Conservation (phyloP, 2,797 vertebrate genomes). For the Tragelaphus oryx region DNA sequence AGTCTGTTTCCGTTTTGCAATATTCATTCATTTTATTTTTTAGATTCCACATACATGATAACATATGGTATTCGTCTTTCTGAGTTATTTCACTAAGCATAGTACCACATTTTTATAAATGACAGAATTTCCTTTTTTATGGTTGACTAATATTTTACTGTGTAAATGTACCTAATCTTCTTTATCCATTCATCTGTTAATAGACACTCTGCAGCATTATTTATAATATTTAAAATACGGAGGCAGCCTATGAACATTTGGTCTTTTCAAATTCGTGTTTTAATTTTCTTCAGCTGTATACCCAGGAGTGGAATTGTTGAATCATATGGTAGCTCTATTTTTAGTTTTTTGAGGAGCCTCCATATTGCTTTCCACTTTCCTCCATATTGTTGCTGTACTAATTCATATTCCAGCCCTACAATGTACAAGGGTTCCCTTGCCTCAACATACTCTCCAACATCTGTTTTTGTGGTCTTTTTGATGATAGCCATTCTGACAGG, state of each 20-base stretch:
- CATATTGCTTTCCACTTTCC: not conserved
- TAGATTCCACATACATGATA: not conserved
- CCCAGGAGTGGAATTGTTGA: not conserved
- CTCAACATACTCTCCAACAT: not conserved
- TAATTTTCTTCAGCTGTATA: not conserved
- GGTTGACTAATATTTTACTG: not conserved
- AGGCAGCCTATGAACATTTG: not conserved
- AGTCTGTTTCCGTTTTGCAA: not conserved
- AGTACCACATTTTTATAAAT: not conserved
- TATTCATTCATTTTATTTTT: not conserved
- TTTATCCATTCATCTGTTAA: not conserved
- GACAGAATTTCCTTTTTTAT: not conserved
- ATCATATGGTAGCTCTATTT: not conserved
- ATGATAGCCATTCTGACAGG: not conserved
- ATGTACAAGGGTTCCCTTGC: not conserved
- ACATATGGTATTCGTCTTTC: not conserved
- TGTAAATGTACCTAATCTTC: not conserved
- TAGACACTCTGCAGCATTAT: not conserved
- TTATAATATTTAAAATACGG: not conserved
- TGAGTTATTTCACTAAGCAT: not conserved
- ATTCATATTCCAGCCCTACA: not conserved
- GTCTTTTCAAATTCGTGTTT: not conserved
- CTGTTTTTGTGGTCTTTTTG: not conserved
- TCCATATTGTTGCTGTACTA: not conserved
- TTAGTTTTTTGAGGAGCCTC: not conserved